Evolutionary conservation across 30 jellyfish, hydroid and myxozoan genomes (phyloP).

Genomic region (Aurelia coerulea): DNA sequence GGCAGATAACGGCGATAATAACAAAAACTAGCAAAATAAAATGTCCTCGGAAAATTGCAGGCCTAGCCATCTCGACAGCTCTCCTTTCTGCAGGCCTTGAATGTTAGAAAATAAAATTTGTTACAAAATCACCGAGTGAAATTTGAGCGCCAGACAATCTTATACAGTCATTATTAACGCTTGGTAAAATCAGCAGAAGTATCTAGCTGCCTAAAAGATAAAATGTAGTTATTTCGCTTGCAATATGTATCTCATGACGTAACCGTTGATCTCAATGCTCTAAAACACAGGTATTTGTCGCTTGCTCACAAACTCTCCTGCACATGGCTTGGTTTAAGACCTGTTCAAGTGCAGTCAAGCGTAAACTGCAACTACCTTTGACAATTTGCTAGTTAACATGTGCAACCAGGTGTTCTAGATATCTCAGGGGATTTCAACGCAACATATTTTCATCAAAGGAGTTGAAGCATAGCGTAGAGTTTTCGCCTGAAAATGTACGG

Average conservation of each 20-base stretch:
- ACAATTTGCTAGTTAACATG: too few relatives aligned
- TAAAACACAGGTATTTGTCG: conserved; percentile 50
- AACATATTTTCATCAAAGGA: neutral
- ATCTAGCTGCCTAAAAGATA: conserved; percentile 17
- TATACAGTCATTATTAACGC: neutral
- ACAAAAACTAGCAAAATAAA: conserved; percentile 19
- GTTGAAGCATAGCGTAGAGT: too few relatives aligned
- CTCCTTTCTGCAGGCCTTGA: neutral
- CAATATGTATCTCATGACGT: conserved; percentile 53
- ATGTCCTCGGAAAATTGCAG: conserved; percentile 18
- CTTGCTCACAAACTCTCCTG: conserved; percentile 57
- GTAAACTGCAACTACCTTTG: conserved; percentile 3
- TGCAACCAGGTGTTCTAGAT: too few relatives aligned
- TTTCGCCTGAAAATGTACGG: too few relatives aligned
- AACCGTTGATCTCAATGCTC: conserved; percentile 48
- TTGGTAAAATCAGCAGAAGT: neutral
- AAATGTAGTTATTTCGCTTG: neutral
- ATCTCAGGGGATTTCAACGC: too few relatives aligned
- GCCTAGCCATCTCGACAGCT: conserved; percentile 43
- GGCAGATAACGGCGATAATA: conserved; percentile 26
- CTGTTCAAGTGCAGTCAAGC: conserved; percentile 45
- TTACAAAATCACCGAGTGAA: neutral
- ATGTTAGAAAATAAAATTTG: neutral
- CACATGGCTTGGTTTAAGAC: conserved; percentile 58
- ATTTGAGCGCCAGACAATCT: neutral